Percentiles rank a stretch among this genome's conserved stretches.
phyloP scores from a whole-genome alignment of 1,140 invertebrate genomes.

The Drosophila saltans region DNA sequence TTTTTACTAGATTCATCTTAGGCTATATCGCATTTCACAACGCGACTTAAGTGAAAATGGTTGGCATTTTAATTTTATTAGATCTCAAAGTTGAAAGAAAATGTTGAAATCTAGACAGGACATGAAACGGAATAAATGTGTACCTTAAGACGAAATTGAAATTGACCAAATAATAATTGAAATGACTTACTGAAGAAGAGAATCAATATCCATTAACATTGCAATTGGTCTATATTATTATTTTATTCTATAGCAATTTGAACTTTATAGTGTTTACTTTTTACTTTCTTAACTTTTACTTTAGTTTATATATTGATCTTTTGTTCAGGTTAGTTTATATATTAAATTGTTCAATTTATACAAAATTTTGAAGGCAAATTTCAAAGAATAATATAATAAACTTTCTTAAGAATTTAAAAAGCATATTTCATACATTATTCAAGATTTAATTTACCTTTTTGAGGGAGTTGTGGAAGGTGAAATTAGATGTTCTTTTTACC shows the following conservation, averaged over 20 bases:
- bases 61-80: constrained; percentile 77
- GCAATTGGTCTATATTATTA: no score
- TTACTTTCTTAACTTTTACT: no score
- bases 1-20: constrained; percentile 61
- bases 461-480: neutral
- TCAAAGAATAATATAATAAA: no score
- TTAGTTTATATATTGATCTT: no score
- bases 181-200: neutral
- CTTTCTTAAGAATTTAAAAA: no score
- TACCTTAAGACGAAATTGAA: neutral
- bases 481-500: constrained; percentile 27
- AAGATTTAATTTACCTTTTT: neutral
- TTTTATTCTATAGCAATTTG: no score
- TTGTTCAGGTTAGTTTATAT: no score
- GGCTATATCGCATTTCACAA: constrained; percentile 57
- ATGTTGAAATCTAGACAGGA: constrained; percentile 28
- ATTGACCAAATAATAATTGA: neutral
- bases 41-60: constrained; percentile 66
- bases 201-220: neutral
- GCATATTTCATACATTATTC: neutral
- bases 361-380: no score
- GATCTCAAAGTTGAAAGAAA: constrained; percentile 36
- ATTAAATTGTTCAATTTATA: no score
- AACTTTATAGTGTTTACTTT: no score
- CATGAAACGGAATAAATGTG: constrained; percentile 15